Percentiles rank a stretch among this genome's conserved stretches.
phyloP scores from a whole-genome alignment of 2,888 invertebrate species.

The Andrena fulva region DNA sequence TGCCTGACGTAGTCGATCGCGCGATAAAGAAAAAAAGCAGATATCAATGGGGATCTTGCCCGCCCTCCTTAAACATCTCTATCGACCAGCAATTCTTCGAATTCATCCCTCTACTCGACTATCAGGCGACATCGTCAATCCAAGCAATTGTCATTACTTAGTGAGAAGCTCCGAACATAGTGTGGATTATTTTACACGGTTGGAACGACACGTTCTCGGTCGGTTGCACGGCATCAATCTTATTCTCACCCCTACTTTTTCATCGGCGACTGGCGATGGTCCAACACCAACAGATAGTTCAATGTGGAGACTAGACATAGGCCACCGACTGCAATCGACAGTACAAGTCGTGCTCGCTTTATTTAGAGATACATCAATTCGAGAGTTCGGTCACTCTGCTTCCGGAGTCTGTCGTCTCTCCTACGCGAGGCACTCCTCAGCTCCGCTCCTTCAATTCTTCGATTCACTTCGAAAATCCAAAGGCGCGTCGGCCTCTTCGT shows the following conservation, averaged over 20 bases:
- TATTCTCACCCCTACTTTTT: constrained; percentile 56
- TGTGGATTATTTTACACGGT: constrained; percentile 17
- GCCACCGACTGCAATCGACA: constrained; percentile 59
- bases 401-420: constrained; percentile 48
- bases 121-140: no score
- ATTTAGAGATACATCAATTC: constrained; percentile 63
- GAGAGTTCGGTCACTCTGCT: constrained; percentile 45
- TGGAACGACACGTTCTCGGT: constrained; percentile 5
- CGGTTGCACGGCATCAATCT: constrained; percentile 49
- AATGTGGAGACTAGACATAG: constrained; percentile 52
- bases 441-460: background rate
- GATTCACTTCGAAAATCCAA: background rate
- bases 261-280: constrained; percentile 41
- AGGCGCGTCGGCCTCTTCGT: background rate
- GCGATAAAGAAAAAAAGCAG: background rate
- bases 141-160: background rate
- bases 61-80: background rate
- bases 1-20: constrained; percentile 10
- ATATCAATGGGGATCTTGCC: background rate
- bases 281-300: constrained; percentile 67
- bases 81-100: no score
- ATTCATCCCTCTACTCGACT: no score
- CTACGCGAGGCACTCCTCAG: background rate
- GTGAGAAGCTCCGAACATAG: background rate
- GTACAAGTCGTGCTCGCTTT: constrained; percentile 56